These are phyloP conservation scores for Eupithecia inturbata DNA, from an alignment of 2,888 invertebrate genomes.

Conservation along the genomic window DNA sequence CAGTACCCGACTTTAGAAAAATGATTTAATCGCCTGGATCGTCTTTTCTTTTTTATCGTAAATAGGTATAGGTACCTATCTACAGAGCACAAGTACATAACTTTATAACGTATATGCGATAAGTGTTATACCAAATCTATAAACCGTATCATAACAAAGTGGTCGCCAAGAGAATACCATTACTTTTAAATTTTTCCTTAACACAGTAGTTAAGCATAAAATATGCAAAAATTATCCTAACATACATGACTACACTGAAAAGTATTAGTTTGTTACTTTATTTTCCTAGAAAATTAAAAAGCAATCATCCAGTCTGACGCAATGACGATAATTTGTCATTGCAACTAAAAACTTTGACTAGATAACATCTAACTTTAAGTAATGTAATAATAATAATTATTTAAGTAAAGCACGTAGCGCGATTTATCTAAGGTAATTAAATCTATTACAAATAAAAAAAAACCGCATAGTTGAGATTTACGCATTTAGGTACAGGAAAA, in stretches of 20 bases:
- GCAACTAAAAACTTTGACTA: conserved; percentile 55
- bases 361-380: conserved; percentile 32
- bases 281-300: conserved; percentile 1
- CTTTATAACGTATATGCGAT: neutral
- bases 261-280: conserved; percentile 29
- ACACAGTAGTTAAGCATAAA: neutral
- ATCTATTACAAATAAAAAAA: neutral
- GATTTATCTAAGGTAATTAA: neutral
- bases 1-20: neutral
- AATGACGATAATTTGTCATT: conserved; percentile 27
- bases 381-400: neutral
- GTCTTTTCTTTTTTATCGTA: neutral
- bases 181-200: neutral
- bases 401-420: neutral
- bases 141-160: neutral
- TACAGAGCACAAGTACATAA: neutral
- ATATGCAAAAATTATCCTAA: neutral
- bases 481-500: neutral
- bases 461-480: neutral
- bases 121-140: neutral
- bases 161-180: neutral
- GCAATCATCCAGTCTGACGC: conserved; percentile 40
- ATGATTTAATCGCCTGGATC: neutral
- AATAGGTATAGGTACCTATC: too few relatives aligned
- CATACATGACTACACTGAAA: conserved; percentile 29